Conservation (phyloP, 1,140 invertebrate genomes). For the Tetramorium alpestre region DNA sequence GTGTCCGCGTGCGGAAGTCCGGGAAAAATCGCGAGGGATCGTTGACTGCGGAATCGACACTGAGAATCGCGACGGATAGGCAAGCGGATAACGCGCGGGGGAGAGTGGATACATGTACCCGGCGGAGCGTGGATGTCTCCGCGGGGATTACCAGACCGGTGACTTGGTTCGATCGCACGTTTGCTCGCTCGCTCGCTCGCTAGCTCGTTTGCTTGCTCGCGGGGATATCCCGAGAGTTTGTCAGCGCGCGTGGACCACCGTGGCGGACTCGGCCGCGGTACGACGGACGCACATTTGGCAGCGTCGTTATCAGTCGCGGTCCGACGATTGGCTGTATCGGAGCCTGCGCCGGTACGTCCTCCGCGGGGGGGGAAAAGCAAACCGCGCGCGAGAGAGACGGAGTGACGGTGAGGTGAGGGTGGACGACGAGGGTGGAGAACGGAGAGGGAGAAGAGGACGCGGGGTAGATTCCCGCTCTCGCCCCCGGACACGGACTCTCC, state of each 20-base stretch:
- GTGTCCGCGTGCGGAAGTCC: not conserved
- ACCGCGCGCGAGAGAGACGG: slow-evolving; percentile 40
- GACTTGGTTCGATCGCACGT: not conserved
- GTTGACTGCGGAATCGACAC: slow-evolving; percentile 25
- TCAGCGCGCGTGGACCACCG: slow-evolving; percentile 80
- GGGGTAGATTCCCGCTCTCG: slow-evolving; percentile 56
- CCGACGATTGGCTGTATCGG: slow-evolving; percentile 85
- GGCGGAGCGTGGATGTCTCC: not conserved
- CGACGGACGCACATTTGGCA: slow-evolving; percentile 83
- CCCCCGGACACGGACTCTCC: slow-evolving; percentile 51
- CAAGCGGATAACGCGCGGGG: not conserved
- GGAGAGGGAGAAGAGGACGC: slow-evolving; percentile 46
- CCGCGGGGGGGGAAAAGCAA: slow-evolving; percentile 48
- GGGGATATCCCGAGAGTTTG: slow-evolving; percentile 66
- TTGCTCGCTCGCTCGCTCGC: not conserved
- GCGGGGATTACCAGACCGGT: slow-evolving; percentile 27
- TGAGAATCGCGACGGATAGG: not conserved
- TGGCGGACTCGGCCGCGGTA: slow-evolving; percentile 74
- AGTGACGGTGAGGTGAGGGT: slow-evolving; percentile 48
- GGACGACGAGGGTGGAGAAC: slow-evolving; percentile 33
- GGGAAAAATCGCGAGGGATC: slow-evolving; percentile 4
- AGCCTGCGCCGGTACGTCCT: slow-evolving; percentile 83
- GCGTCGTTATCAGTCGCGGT: slow-evolving; percentile 84
- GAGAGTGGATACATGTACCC: not conserved
- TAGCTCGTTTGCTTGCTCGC: slow-evolving; percentile 38